Base-by-base conservation (phyloP, 2,797 vertebrate species). In the Leuciscus waleckii region DNA sequence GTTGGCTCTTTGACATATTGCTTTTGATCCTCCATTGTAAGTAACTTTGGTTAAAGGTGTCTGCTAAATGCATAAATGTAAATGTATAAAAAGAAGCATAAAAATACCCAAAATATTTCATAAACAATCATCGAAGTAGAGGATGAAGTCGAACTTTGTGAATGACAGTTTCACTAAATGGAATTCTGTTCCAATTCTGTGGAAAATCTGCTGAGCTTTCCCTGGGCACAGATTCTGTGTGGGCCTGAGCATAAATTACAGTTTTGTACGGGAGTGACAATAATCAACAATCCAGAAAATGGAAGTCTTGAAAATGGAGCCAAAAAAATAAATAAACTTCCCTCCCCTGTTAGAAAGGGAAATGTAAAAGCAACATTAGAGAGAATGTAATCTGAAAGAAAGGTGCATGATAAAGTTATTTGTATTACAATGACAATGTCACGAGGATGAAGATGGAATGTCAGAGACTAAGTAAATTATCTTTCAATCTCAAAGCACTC, bases 371-470 rank as follows among this genome's bases (percentile, higher is more conserved):
- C 58, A 69, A 41, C 63, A 76, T 54, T 67, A 49, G 14, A 67
- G 23, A 54, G 13, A 69, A 78, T n/a, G 35, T 9, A 58, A 69
- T 56, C 63, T 77, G 35, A 56, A 69, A 69, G 49, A 84, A 58
- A 58, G 13, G 46, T 43, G 46, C 43, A 51, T 39, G 43, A 75
- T 83, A 51, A 67, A 51, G 43, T 76, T 4, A 37, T 78, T 56
- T 69, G 39, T 46, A 78, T 58, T 58, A 69, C 74, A 78, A 78
- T 78, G 49, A 51, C 82, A 54, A 58, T 84, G 82, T 58, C 82
- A 78, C 2, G 6, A n/a, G 54, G 58, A 76, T 76, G 73, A 83
- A 84, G 49, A 84, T 78, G 37, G 75, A 70, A 84, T 35, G 35
- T 76, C 73, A 67, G 32, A 83, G 71, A 76, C 4, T 2, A 83